Evolutionary conservation across 2,113 vertebrate species (phyloP), one percentile per base, ranked within the genome.

Genomic region (Aptenodytes forsteri): DNA sequence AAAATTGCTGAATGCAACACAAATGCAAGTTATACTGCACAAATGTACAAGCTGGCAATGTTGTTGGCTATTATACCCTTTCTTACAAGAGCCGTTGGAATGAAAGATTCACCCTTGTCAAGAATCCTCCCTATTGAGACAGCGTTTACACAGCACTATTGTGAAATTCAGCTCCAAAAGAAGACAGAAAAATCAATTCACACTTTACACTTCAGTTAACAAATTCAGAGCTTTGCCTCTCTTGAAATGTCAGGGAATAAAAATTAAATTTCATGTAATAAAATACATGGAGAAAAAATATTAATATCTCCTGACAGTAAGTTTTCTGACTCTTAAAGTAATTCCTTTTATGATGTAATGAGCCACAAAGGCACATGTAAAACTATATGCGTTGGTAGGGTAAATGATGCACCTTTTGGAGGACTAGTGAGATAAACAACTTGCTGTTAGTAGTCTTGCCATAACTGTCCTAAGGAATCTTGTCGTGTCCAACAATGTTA

Each of bases 121-220:
- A 70, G 62, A 88, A 15, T 10, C 13, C 4, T 82, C 23, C 76
- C 30, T 76, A 52, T 5, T 65, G 70, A 89, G 54, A 83, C n/a
- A 47, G 16, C 2, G 0, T 87, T 85, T 87, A 82, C 47, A 76
- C 18, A 88, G 14, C 21, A 64, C 50, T 44, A n/a, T 47, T 54
- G 50, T 83, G 84, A 89, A 94, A 94, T 86, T 85, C 71, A 86
- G 8, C 36, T 75, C 89, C 71, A 66, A 90, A 93, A 77, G 18
- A 80, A 80, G 66, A 59, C 47, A 90, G 58, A 71, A 95, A 94
- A 89, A 95, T 92, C 71, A 66, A 93, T 90, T 88, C 34, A 47
- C 25, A 52, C 29, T 77, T 85, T 69, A 59, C 4, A 62, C 26
- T 80, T 88, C 58, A 73, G 46, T 49, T 94, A 85, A 80, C 18